A percentile compares a stretch with the other conserved stretches of the same genome.
These are phyloP conservation scores for Rhinella marina DNA, from an alignment of 2,797 vertebrate genomes.

Conservation along the genomic window DNA sequence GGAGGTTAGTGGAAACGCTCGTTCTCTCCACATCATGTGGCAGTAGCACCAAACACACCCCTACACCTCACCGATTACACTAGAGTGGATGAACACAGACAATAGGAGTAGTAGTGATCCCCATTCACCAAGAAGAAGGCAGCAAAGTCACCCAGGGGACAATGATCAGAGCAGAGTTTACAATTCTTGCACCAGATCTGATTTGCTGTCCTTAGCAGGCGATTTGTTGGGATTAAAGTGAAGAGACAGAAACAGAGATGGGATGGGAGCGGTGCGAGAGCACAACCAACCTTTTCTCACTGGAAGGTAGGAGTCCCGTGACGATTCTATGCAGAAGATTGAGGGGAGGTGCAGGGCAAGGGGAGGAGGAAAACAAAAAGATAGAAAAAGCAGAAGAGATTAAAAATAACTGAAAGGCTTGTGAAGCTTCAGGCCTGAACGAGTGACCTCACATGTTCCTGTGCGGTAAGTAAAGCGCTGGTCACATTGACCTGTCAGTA, in stretches of 20 bases:
- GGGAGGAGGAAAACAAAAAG: constrained; percentile 82
- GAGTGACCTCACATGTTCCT: constrained; percentile 3
- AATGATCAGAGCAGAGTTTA: not conserved
- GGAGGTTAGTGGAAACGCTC: not conserved
- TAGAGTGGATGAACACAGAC: constrained; percentile 29
- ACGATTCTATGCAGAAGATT: constrained; percentile 88
- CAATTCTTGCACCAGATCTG: not conserved
- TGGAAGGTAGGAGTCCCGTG: constrained; percentile 93
- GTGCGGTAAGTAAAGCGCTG: not conserved
- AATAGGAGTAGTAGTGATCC: constrained; percentile 15
- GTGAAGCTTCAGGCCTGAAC: constrained; percentile 28
- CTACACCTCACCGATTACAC: constrained; percentile 14
- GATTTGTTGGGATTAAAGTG: constrained; percentile 71
- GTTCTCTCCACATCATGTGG: not conserved
- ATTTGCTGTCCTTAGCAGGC: constrained; percentile 56
- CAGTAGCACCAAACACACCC: not conserved
- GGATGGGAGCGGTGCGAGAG: constrained; percentile 69
- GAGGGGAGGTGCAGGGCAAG: constrained; percentile 64
- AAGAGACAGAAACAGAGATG: constrained; percentile 68
- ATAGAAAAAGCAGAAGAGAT: constrained; percentile 68
- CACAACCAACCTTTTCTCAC: constrained; percentile 99
- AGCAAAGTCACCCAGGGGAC: constrained; percentile 19
- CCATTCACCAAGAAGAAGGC: constrained; percentile 34
- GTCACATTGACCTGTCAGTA: not conserved
- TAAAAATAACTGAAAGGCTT: constrained; percentile 56